Evolutionary conservation across 2,797 vertebrate genomes (phyloP).

Genomic region (Gymnocypris eckloni): DNA sequence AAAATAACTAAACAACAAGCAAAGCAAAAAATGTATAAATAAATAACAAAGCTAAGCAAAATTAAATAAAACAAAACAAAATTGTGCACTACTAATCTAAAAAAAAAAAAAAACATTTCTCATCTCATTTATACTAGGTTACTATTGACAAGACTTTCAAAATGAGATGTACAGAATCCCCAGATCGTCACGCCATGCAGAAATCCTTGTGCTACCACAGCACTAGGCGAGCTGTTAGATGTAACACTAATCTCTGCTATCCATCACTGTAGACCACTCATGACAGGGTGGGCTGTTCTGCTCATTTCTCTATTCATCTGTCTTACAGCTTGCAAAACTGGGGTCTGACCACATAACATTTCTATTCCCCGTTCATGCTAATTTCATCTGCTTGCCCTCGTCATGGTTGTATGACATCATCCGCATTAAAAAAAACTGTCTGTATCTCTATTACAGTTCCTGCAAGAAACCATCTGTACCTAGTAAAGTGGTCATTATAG

Average conservation of each 20-base stretch:
- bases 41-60: background rate
- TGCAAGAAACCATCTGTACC: constrained; percentile 17
- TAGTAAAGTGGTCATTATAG: background rate
- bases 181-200: background rate
- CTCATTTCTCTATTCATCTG: constrained; percentile 49
- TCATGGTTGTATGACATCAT: background rate
- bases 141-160: background rate
- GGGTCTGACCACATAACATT: constrained; percentile 2
- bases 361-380: constrained; percentile 31
- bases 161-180: constrained; percentile 1
- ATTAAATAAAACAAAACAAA: background rate
- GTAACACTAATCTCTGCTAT: constrained; percentile 45
- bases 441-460: background rate
- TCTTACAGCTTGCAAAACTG: constrained; percentile 40
- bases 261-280: constrained; percentile 47
- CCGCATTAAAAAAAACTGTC: background rate
- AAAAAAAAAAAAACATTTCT: background rate
- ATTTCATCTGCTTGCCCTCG: background rate
- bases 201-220: constrained; percentile 11
- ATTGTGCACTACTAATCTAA: background rate
- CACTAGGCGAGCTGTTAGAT: constrained; percentile 19
- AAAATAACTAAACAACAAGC: background rate
- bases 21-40: background rate
- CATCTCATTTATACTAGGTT: background rate
- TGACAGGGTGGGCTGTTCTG: constrained; percentile 45